A percentile compares a stretch with the other conserved stretches of the same genome.
These are phyloP conservation scores for Drosophila atroscutellata DNA, from an alignment of 2,888 invertebrate genomes.

Conservation along the genomic window DNA sequence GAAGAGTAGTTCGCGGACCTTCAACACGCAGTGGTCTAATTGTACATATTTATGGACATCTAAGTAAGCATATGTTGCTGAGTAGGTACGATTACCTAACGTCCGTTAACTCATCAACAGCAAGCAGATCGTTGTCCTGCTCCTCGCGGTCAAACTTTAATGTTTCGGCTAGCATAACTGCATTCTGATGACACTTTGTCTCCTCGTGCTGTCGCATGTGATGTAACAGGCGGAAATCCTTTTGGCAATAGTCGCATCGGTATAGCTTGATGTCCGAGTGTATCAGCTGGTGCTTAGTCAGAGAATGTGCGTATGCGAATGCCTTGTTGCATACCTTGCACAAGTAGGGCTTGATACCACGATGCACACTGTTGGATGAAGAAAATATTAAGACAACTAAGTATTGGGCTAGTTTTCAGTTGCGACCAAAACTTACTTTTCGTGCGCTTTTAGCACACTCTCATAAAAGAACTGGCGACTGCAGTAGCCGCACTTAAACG, in stretches of 20 bases:
- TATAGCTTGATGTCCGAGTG: conserved; percentile 82
- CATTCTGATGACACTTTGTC: conserved; percentile 82
- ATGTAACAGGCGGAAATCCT: conserved; percentile 83
- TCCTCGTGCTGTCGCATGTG: conserved; percentile 83
- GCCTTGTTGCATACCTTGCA: conserved; percentile 80
- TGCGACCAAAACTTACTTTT: conserved; percentile 70
- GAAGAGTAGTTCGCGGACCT: conserved; percentile 17
- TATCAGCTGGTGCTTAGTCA: conserved; percentile 82
- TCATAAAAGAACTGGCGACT: conserved; percentile 82
- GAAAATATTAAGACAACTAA: neutral
- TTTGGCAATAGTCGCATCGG: conserved; percentile 81
- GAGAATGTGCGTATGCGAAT: conserved; percentile 81
- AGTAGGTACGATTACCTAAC: too few relatives aligned
- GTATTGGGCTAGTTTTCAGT: neutral
- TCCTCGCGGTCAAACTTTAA: conserved; percentile 52
- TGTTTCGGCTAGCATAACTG: conserved; percentile 69
- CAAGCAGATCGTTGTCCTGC: conserved; percentile 52
- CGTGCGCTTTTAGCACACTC: conserved; percentile 82
- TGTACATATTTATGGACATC: conserved; percentile 2
- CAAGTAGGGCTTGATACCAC: conserved; percentile 81
- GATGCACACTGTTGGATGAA: conserved; percentile 67
- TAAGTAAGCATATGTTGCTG: conserved; percentile 39
- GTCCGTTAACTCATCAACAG: conserved; percentile 48
- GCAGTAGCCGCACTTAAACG: conserved; percentile 81
- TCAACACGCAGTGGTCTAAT: conserved; percentile 12